phyloP scores from a whole-genome alignment of 2,888 invertebrate species.

The Prenolepis imparis region DNA sequence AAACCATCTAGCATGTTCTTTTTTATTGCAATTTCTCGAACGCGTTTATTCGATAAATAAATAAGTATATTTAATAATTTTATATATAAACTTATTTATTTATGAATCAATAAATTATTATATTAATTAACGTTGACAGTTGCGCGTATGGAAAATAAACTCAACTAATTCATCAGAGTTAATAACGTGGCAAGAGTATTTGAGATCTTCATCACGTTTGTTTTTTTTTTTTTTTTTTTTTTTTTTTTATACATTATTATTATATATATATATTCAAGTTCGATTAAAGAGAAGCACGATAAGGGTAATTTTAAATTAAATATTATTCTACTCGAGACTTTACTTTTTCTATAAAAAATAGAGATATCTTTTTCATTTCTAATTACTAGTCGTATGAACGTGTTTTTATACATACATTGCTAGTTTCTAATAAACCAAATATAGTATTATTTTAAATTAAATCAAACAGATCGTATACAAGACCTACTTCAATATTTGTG shows the following conservation, averaged over 20 bases:
- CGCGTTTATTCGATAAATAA: not conserved
- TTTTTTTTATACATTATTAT: not conserved
- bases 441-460: not conserved
- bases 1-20: not conserved
- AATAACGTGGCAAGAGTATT: conserved; percentile 17
- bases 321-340: not conserved
- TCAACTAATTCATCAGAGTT: not conserved
- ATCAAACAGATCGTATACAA: conserved; percentile 5
- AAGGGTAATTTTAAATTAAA: conserved; percentile 26
- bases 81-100: conserved; percentile 19
- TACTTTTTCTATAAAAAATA: not conserved
- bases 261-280: not conserved
- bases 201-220: conserved; percentile 10
- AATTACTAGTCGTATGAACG: conserved; percentile 11
- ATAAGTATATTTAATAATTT: conserved; percentile 17
- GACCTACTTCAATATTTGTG: conserved; percentile 73
- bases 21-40: not conserved
- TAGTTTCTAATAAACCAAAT: not conserved
- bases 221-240: not conserved
- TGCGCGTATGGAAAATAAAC: not conserved
- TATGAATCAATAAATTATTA: conserved; percentile 17
- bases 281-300: not conserved
- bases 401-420: not conserved
- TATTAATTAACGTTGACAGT: not conserved
- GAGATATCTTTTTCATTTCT: not conserved